phyloP scores from a whole-genome alignment of 92 coral and sea anemone species.

The Phenganax marumi region DNA sequence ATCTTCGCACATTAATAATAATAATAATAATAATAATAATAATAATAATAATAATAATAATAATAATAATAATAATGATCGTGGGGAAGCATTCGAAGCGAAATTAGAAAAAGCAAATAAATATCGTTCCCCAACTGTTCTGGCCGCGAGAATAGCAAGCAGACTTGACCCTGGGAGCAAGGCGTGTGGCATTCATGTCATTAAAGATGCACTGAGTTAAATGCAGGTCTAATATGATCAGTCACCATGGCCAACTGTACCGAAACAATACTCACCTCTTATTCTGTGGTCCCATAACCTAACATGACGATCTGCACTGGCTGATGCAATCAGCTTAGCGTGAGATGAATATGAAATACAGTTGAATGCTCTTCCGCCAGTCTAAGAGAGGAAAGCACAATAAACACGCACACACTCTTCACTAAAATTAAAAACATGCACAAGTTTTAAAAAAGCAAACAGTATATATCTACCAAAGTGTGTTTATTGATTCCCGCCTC shows the following conservation, averaged over 20 bases:
- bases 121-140: too few relatives aligned
- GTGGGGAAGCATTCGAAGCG: too few relatives aligned
- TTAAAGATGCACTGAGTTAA: background rate
- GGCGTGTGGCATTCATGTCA: background rate
- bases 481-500: slow-evolving; percentile 82
- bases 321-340: slow-evolving; percentile 76
- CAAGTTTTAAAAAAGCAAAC: background rate
- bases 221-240: background rate
- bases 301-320: slow-evolving; percentile 82
- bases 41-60: too few relatives aligned
- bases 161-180: background rate
- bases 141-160: too few relatives aligned
- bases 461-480: slow-evolving; percentile 67
- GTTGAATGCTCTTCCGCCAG: slow-evolving; percentile 88
- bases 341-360: slow-evolving; percentile 80
- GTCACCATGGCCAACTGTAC: background rate
- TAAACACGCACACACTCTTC: background rate
- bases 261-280: slow-evolving; percentile 55
- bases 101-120: too few relatives aligned
- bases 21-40: too few relatives aligned
- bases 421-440: background rate
- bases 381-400: slow-evolving; percentile 55
- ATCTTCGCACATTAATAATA: too few relatives aligned
- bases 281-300: slow-evolving; percentile 96
- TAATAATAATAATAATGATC: too few relatives aligned